A percentile compares a stretch with the other conserved stretches of the same genome.
Conservation (phyloP, 1,140 invertebrate species). For the Pseudoatta argentina region DNA sequence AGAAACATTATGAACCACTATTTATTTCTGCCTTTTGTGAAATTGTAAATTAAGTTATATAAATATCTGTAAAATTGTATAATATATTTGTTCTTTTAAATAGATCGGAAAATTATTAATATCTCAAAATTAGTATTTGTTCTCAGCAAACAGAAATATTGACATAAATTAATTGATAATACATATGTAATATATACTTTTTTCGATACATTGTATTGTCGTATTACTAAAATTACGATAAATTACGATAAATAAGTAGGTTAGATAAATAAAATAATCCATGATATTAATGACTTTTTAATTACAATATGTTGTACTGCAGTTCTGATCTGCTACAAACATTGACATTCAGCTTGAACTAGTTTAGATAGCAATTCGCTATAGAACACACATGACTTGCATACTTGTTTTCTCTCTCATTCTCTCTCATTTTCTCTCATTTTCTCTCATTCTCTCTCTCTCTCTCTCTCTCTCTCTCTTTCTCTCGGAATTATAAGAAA, state of each 20-base stretch:
- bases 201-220: not conserved
- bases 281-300: conserved; percentile 80
- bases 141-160: not conserved
- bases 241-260: not conserved
- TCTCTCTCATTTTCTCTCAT: not conserved
- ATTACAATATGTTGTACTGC: conserved; percentile 84
- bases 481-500: conserved; percentile 81
- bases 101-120: not conserved
- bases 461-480: conserved; percentile 44
- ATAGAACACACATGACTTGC: conserved; percentile 75
- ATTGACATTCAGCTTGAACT: conserved; percentile 86
- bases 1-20: not conserved
- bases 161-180: not conserved
- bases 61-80: not conserved
- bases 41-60: conserved; percentile 3
- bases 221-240: not conserved
- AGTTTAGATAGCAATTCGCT: conserved; percentile 84
- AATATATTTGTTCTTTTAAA: not conserved
- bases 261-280: conserved; percentile 63
- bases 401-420: conserved; percentile 20
- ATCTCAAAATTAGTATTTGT: conserved; percentile 19
- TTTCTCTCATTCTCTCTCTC: conserved; percentile 38
- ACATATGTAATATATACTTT: not conserved
- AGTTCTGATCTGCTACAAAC: conserved; percentile 84
- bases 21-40: not conserved